Evolutionary conservation across 2,888 invertebrate genomes (phyloP).

Genomic region (Agrochola circellaris): DNA sequence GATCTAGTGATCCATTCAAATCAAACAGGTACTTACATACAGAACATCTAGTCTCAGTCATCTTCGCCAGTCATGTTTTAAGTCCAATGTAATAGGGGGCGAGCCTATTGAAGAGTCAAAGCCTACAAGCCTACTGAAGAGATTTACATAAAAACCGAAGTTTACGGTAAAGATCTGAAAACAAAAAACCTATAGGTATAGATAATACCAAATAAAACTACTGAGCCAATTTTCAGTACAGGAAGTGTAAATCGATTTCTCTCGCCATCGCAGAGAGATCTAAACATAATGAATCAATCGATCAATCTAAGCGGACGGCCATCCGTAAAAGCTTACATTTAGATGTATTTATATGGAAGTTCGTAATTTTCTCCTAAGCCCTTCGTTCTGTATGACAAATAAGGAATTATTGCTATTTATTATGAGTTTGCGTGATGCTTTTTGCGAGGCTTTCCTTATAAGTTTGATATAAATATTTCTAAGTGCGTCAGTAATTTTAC

Average conservation of each 20-base stretch:
- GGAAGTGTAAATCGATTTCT: constrained; percentile 59
- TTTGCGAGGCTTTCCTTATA: constrained; percentile 8
- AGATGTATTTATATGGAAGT: constrained; percentile 36
- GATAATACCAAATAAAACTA: constrained; percentile 6
- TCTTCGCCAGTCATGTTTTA: too few species aligned
- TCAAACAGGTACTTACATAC: too few species aligned
- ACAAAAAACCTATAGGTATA: too few species aligned
- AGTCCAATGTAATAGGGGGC: too few species aligned
- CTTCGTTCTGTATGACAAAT: constrained; percentile 28
- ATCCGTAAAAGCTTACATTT: constrained; percentile 46
- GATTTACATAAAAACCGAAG: too few species aligned
- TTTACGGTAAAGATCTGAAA: too few species aligned
- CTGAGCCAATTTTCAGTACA: constrained; percentile 35
- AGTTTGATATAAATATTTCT: constrained; percentile 3
- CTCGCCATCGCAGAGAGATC: constrained; percentile 37
- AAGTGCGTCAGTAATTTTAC: background rate
- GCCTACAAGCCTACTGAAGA: too few species aligned
- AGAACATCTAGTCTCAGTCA: too few species aligned
- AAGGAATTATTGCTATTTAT: constrained; percentile 43
- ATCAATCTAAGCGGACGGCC: constrained; percentile 41
- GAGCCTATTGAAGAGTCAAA: too few species aligned
- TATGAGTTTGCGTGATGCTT: background rate
- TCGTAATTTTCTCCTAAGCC: constrained; percentile 42
- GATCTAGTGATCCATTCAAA: too few species aligned
- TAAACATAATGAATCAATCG: constrained; percentile 41